Base-by-base conservation (phyloP, 1,140 invertebrate species). In the Ceratitis capitata region DNA sequence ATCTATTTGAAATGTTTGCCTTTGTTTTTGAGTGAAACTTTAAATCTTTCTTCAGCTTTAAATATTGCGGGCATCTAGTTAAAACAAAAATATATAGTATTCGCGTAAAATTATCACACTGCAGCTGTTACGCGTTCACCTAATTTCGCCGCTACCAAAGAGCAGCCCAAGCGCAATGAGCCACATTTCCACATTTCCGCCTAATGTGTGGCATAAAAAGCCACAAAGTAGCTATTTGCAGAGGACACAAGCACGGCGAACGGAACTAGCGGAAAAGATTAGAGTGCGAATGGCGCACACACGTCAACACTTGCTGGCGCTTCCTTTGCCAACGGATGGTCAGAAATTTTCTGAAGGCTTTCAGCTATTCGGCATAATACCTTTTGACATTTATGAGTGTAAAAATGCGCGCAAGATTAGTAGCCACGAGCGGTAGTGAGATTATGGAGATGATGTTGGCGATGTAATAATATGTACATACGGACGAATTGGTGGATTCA, bases 321-420 rank as follows among this genome's bases (percentile, higher is more conserved):
- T 16, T 69, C 32, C 61, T 12, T 29, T 69, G 61, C 61, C 26
- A 19, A 14, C 61, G 61, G 61, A 35, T 35, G 4, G 61, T 69
- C 32, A 32, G 29, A 14, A 1, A n/a, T 12, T 86, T 61, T 85
- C 84, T 86, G 78, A 49, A 82, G 86, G 86, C 85, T 83, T 86
- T 85, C 85, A 85, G 85, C 86, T 87, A 88, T 89, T 87, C 88
- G 86, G 86, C 86, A 49, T 84, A 78, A 85, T 90, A 86, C 87
- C 86, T 89, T 89, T 89, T 90, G 89, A 89, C 89, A 90, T 90
- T 90, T 90, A 90, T 90, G 88, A 90, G 88, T 87, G 32, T 82
- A 23, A 51, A 82, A 82, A 69, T 19, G 32, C 39, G 61, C 35
- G 61, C 32, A 35, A 53, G 61, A 69, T 69, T 29, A 35, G 29